Conservation (phyloP, 2,888 invertebrate genomes). For the Panzeria rudis region DNA sequence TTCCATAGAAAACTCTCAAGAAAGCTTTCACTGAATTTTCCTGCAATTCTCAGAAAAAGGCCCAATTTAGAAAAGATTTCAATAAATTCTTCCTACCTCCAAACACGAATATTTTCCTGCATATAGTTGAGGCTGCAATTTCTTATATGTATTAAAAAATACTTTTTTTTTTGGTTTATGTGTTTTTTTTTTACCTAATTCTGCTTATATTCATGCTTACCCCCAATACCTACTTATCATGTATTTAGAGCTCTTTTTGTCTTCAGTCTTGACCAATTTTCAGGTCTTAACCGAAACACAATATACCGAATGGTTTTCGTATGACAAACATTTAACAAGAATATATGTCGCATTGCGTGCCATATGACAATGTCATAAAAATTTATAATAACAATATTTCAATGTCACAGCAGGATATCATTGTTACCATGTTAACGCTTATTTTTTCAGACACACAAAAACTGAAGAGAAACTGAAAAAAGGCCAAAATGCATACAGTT, state of each 20-base stretch:
- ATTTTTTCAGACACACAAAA: constrained; percentile 76
- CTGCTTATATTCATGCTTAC: not conserved
- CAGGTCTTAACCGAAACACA: constrained; percentile 25
- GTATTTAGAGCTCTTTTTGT: constrained; percentile 21
- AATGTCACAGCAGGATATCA: constrained; percentile 83
- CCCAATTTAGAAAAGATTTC: too few species aligned
- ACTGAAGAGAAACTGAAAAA: constrained; percentile 52
- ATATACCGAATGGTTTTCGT: not conserved
- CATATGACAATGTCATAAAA: constrained; percentile 80
- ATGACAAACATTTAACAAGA: constrained; percentile 43
- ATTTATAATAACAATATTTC: constrained; percentile 83
- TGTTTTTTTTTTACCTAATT: not conserved
- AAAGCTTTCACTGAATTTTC: too few species aligned
- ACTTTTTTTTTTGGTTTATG: not conserved
- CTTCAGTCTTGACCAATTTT: constrained; percentile 47
- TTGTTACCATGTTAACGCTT: constrained; percentile 84
- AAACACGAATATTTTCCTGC: too few species aligned
- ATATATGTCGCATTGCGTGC: constrained; percentile 73
- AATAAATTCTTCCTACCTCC: too few species aligned
- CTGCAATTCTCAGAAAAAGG: too few species aligned
- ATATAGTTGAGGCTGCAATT: too few species aligned
- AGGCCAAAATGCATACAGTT: constrained; percentile 35
- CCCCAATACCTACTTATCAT: constrained; percentile 43
- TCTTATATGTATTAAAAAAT: not conserved
- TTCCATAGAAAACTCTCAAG: too few species aligned